A percentile compares a stretch with the other conserved stretches of the same genome.
phyloP scores from a whole-genome alignment of 1,140 invertebrate genomes.

The Platorchestia sp. region DNA sequence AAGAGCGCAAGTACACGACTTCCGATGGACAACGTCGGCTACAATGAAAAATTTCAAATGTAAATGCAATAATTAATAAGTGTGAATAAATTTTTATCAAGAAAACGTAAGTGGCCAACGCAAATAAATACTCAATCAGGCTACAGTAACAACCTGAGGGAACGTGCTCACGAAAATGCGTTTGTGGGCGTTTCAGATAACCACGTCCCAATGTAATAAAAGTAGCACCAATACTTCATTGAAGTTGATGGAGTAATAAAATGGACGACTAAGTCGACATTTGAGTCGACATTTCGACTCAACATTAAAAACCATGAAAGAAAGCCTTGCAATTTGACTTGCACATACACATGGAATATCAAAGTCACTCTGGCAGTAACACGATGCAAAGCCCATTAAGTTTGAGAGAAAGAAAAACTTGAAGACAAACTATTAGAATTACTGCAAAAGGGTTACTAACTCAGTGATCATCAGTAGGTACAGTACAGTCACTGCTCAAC shows the following conservation, averaged over 20 bases:
- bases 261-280: no score
- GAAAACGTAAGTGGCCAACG: neutral
- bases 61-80: neutral
- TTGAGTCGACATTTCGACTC: no score
- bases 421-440: neutral
- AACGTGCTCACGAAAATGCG: neutral
- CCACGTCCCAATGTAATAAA: neutral
- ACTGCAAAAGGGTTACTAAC: neutral
- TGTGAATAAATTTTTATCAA: neutral
- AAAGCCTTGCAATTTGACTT: no score
- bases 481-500: neutral
- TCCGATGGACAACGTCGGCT: neutral
- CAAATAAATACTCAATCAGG: neutral
- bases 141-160: neutral
- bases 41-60: neutral
- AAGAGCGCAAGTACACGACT: no score
- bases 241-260: no score
- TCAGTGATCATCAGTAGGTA: neutral
- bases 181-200: neutral
- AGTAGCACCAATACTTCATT: neutral
- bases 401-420: neutral
- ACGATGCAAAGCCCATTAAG: neutral
- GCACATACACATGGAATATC: neutral
- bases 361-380: neutral
- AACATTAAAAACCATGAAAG: no score